A percentile compares a stretch with the other conserved stretches of the same genome.
Conservation (phyloP, 1,140 invertebrate genomes). For the Tetraneura akinire region DNA sequence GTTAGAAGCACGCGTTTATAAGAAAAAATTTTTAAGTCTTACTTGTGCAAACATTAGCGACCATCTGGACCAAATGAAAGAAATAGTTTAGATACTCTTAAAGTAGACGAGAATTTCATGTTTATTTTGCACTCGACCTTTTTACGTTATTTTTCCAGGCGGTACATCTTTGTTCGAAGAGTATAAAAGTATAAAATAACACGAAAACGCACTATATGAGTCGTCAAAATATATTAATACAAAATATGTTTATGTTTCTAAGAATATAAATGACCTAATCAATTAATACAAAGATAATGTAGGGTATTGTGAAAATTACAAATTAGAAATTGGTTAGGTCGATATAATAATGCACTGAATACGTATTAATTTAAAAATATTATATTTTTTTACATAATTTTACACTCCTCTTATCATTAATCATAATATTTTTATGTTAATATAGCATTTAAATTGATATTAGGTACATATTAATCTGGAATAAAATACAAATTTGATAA, state of each 20-base stretch:
- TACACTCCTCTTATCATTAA: too few relatives aligned
- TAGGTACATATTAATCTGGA: too few relatives aligned
- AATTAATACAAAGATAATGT: neutral
- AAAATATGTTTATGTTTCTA: neutral
- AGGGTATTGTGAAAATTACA: too few relatives aligned
- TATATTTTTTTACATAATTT: too few relatives aligned
- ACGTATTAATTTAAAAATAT: too few relatives aligned
- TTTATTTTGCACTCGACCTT: conserved; percentile 40
- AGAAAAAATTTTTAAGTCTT: neutral
- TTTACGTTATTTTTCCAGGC: conserved; percentile 28
- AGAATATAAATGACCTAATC: neutral
- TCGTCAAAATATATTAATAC: conserved; percentile 1
- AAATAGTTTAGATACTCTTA: neutral
- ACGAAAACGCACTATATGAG: conserved; percentile 3
- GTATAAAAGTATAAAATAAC: conserved; percentile 4
- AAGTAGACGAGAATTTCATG: conserved; percentile 26
- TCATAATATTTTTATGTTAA: too few relatives aligned
- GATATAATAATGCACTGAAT: too few relatives aligned
- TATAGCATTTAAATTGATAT: too few relatives aligned
- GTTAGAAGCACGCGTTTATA: neutral
- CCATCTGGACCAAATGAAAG: neutral
- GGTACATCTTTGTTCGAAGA: neutral
- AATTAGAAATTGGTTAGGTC: too few relatives aligned
- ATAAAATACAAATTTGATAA: too few relatives aligned
- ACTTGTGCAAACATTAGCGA: neutral